Evolutionary conservation across 2,113 vertebrate genomes (phyloP), one percentile per base, ranked within the genome.

Genomic region (Sander vitreus): DNA sequence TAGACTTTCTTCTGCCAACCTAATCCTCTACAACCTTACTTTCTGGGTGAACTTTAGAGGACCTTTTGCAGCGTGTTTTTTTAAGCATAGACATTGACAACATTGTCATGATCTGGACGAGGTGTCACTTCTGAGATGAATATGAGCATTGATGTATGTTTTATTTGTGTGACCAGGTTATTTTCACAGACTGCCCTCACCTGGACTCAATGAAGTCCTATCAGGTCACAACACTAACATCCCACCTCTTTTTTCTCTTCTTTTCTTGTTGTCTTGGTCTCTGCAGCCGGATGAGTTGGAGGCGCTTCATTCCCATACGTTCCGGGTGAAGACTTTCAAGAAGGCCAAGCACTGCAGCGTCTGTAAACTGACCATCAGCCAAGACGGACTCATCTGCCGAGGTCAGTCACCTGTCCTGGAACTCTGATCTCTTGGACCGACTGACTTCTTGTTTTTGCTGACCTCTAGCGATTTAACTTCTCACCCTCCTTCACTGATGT

Each of bases 311-410:
- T 95, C 94, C 1, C 98, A 99, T 88, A 93, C 94, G 7, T 99
- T 99, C 94, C 96, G 97, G 89, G 96, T 96, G 94, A 99, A 97
- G 92, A 98, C 95, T 33, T 99, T 99, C 93, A 98, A 97, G 95
- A 99, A 97, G 94, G 94, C 96, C 93, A 98, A 97, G 80, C 95
- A 97, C 3, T 99, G 98, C 1, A 95, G 96, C 5, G 96, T 97
- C 39, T 99, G 98, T 85, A 96, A 97, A 2, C 98, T 98, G 94
- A 95, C 93, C 58, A 96, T 99, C 94, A 94, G 94, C 4, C 95
- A 97, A 71, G 97, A 99, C 76, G 98, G 98, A 71, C 97, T 97
- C 79, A 93, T 96, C 88, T 99, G 98, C 89, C 91, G 97, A 96
- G 97, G 98, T 98, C 88, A 97, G 97, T 86, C 47, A 5, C 25